A percentile compares a stretch with the other conserved stretches of the same genome.
Evolutionary conservation across 2,797 vertebrate species (phyloP).

Genomic region (Meriones psammophilus): DNA sequence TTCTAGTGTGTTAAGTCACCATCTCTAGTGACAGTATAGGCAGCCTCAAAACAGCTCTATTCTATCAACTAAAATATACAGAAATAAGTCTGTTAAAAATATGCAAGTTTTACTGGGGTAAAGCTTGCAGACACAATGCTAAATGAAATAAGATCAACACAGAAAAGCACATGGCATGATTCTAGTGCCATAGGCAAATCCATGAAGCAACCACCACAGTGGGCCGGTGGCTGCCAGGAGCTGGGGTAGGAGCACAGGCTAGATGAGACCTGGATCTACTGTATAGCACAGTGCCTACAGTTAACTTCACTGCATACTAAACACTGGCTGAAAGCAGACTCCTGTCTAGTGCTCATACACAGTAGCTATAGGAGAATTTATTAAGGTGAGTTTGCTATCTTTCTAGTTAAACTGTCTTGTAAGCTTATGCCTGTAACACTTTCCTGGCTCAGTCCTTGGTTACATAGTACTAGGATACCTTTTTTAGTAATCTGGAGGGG

Average conservation of each 20-base stretch:
- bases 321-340: not conserved
- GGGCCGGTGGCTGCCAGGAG: not conserved
- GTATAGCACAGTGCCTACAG: not conserved
- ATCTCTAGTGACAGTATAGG: conserved; percentile 34
- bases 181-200: not conserved
- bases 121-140: not conserved
- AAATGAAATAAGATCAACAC: not conserved
- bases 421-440: not conserved
- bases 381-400: not conserved
- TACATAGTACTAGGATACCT: not conserved
- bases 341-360: not conserved
- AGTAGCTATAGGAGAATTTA: conserved; percentile 40
- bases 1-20: not conserved
- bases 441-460: not conserved
- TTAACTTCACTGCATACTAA: not conserved
- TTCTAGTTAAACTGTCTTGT: not conserved
- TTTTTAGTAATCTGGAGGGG: not conserved
- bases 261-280: not conserved
- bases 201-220: not conserved
- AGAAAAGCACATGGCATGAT: not conserved
- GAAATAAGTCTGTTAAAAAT: not conserved
- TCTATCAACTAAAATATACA: not conserved
- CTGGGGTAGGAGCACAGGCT: not conserved
- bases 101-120: not conserved
- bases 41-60: not conserved